Conservation (phyloP, 1,140 invertebrate genomes). For the Chironomus striatipennis region DNA sequence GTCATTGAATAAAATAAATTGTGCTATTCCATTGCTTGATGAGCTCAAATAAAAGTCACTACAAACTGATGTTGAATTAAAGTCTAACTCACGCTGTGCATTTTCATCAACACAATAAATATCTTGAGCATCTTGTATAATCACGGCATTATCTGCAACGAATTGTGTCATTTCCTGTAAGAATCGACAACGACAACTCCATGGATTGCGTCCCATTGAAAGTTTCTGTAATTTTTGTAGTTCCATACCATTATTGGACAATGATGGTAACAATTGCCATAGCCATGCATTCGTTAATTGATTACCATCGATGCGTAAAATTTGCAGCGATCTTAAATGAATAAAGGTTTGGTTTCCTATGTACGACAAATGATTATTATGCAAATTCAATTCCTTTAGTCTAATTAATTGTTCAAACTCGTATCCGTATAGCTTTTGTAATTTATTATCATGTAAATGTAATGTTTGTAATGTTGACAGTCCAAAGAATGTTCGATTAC, state of each 20-base stretch:
- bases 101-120: constrained; percentile 69
- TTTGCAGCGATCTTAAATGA: constrained; percentile 65
- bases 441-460: constrained; percentile 76
- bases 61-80: constrained; percentile 66
- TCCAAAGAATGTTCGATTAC: constrained; percentile 88
- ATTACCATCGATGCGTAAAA: constrained; percentile 77
- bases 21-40: constrained; percentile 53
- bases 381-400: constrained; percentile 74
- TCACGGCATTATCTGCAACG: constrained; percentile 69
- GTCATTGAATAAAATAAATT: constrained; percentile 72
- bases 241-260: constrained; percentile 51
- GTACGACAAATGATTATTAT: constrained; percentile 71
- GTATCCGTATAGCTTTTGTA: constrained; percentile 71
- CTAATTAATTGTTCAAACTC: constrained; percentile 80
- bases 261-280: constrained; percentile 59
- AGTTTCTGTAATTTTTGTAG: constrained; percentile 62
- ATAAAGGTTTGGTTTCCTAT: constrained; percentile 75
- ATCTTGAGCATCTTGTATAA: constrained; percentile 65
- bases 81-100: constrained; percentile 59
- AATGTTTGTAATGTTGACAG: constrained; percentile 69
- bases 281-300: constrained; percentile 69
- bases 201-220: constrained; percentile 69
- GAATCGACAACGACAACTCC: constrained; percentile 86
- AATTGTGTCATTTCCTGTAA: constrained; percentile 76
- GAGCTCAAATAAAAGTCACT: constrained; percentile 74